Evolutionary conservation across 2,888 invertebrate genomes (phyloP).

Genomic region (Siphonodentalium dalli): DNA sequence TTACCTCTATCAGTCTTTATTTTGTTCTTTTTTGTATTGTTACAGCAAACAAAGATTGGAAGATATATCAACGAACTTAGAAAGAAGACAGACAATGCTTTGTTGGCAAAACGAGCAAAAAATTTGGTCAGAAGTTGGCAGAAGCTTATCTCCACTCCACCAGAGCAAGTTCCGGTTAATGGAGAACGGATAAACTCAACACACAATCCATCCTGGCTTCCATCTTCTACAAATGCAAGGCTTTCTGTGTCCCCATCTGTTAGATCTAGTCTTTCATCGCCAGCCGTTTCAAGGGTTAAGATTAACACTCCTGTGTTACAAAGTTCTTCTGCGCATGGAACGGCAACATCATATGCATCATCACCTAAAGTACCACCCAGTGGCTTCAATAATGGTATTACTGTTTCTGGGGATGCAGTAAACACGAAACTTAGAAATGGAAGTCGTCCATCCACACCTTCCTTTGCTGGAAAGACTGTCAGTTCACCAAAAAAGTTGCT

Average conservation of each 20-base stretch:
- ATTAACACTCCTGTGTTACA: too few relatives aligned
- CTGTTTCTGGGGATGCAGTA: too few relatives aligned
- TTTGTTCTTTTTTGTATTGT: slow-evolving; percentile 32
- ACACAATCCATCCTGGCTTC: slow-evolving; percentile 23
- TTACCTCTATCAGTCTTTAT: not conserved
- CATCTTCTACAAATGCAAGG: slow-evolving; percentile 22
- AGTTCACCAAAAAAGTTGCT: too few relatives aligned
- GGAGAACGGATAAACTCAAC: slow-evolving; percentile 45
- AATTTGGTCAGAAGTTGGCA: slow-evolving; percentile 92
- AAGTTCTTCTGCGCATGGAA: too few relatives aligned
- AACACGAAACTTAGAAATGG: too few relatives aligned
- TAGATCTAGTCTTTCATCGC: slow-evolving; percentile 42
- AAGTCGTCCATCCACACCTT: too few relatives aligned
- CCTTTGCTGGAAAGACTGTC: too few relatives aligned
- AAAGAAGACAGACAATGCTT: slow-evolving; percentile 83
- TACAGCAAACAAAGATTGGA: slow-evolving; percentile 90
- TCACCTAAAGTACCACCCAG: too few relatives aligned
- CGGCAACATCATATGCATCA: too few relatives aligned
- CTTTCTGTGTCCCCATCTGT: slow-evolving; percentile 32
- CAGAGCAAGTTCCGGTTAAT: slow-evolving; percentile 27
- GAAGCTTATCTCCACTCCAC: slow-evolving; percentile 72
- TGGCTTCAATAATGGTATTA: too few relatives aligned
- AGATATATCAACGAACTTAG: slow-evolving; percentile 91
- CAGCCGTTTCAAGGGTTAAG: too few relatives aligned
- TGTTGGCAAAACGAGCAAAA: slow-evolving; percentile 87